Percentiles rank a stretch among this genome's conserved stretches.
Evolutionary conservation across 2,888 invertebrate species (phyloP).

Genomic region (Dichetophora obliterata): DNA sequence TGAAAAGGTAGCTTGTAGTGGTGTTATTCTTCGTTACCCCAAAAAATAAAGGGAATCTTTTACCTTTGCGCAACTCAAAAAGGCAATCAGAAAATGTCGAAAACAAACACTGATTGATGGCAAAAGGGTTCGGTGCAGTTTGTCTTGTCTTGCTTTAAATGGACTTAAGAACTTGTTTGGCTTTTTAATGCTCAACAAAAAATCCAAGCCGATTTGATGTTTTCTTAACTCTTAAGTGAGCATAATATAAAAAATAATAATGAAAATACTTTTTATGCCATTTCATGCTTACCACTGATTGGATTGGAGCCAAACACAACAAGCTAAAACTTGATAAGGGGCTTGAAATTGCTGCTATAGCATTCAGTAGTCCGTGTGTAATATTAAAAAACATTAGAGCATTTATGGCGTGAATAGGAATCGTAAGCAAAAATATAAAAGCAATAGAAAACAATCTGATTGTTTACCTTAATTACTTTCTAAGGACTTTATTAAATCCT

Average conservation of each 20-base stretch:
- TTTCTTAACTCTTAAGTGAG: background rate
- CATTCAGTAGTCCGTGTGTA: background rate
- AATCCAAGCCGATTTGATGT: too few species aligned
- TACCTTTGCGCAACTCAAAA: background rate
- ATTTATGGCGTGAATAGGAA: background rate
- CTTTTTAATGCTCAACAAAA: too few species aligned
- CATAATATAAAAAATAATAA: background rate
- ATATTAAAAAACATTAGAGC: background rate
- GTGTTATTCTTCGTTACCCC: background rate
- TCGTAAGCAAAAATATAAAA: background rate
- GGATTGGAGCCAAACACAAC: constrained; percentile 11
- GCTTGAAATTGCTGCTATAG: constrained; percentile 31
- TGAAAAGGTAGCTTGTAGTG: background rate
- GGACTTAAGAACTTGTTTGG: too few species aligned
- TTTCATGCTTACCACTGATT: background rate
- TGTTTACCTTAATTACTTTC: background rate
- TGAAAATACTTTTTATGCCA: background rate
- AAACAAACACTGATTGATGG: background rate
- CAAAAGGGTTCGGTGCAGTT: background rate
- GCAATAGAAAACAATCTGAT: background rate
- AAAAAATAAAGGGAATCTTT: background rate
- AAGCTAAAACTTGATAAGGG: constrained; percentile 36
- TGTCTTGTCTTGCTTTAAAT: background rate
- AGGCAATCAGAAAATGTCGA: constrained; percentile 2
- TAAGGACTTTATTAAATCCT: background rate